Evolutionary conservation across 2,797 vertebrate species (phyloP).

Genomic region (Takifugu ocellatus): DNA sequence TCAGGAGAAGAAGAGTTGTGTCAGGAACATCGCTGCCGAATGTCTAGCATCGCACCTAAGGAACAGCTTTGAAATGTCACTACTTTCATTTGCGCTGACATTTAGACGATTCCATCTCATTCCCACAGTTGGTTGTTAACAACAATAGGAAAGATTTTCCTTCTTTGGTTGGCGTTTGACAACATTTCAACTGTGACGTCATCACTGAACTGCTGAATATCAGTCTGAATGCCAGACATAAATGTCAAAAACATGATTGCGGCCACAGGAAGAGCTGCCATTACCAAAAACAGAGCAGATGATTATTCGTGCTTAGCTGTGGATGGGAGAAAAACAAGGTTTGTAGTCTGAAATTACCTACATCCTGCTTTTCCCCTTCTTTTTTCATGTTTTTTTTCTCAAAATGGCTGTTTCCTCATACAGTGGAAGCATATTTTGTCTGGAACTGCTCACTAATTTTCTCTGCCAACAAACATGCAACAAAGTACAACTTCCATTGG

Average conservation of each 20-base stretch:
- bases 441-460: no score
- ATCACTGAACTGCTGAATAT: not conserved
- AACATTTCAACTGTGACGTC: conserved; percentile 4
- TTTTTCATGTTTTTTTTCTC: no score
- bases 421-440: no score
- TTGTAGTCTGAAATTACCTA: no score
- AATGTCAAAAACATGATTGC: not conserved
- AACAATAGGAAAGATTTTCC: not conserved
- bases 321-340: no score
- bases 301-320: no score
- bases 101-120: conserved; percentile 5
- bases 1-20: not conserved
- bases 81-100: conserved; percentile 7
- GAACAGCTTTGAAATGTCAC: not conserved
- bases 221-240: not conserved
- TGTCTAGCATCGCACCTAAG: not conserved
- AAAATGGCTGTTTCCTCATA: no score
- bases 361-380: no score
- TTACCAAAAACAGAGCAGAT: no score
- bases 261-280: not conserved
- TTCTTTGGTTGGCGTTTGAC: not conserved
- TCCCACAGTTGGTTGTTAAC: not conserved
- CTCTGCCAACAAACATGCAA: no score
- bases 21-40: not conserved
- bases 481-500: no score